A percentile compares a stretch with the other conserved stretches of the same genome.
Evolutionary conservation across 2,797 vertebrate species (phyloP).

Genomic region (Sphenodon punctatus): DNA sequence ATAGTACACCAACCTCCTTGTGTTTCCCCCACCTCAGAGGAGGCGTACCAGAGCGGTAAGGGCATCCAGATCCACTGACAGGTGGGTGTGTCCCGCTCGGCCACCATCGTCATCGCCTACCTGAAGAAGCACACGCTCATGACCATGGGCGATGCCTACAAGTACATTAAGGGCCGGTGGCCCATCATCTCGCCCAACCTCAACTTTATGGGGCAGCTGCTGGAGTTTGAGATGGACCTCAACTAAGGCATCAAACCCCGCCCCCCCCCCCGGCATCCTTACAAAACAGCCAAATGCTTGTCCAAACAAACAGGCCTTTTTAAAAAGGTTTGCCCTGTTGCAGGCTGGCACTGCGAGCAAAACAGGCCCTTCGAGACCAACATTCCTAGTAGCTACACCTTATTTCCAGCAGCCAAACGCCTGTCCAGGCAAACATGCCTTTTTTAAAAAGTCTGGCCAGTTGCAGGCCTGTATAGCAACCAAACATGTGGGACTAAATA

Average conservation of each 20-base stretch:
- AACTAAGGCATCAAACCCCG: constrained; percentile 88
- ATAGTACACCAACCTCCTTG: neutral
- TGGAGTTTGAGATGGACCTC: constrained; percentile 89
- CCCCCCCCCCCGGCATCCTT: too few species aligned
- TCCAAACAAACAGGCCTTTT: too few species aligned
- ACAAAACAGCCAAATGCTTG: too few species aligned
- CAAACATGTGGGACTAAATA: too few species aligned
- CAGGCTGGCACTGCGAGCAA: too few species aligned
- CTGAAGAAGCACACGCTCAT: constrained; percentile 92
- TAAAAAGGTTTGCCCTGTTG: too few species aligned
- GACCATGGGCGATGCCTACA: constrained; percentile 91
- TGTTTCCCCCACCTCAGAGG: constrained; percentile 76
- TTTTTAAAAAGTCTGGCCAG: too few species aligned
- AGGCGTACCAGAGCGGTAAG: constrained; percentile 85
- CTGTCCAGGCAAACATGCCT: too few species aligned
- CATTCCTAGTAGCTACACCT: too few species aligned
- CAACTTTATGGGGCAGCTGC: constrained; percentile 90
- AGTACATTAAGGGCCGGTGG: constrained; percentile 85
- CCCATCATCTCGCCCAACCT: constrained; percentile 89
- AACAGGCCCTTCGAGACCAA: too few species aligned
- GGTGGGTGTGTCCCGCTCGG: constrained; percentile 88
- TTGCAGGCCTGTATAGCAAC: too few species aligned
- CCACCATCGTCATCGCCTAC: constrained; percentile 89
- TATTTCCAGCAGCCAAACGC: too few species aligned
- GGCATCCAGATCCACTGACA: constrained; percentile 89